Conservation (phyloP, 2,888 invertebrate genomes). For the Pterostichus madidus region DNA sequence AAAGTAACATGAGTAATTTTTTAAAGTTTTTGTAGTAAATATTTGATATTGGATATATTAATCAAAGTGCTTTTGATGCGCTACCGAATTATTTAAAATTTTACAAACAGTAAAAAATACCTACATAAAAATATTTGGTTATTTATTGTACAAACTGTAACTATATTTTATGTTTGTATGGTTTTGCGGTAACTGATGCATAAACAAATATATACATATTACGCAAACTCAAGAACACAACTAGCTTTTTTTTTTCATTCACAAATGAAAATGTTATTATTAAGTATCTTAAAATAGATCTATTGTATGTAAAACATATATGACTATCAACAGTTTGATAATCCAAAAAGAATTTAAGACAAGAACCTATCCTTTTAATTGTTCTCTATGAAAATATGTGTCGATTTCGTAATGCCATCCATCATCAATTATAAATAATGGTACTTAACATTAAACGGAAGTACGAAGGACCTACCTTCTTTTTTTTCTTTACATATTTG, state of each 20-base stretch:
- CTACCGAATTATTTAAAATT: background rate
- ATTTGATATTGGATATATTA: background rate
- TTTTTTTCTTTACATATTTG: no score
- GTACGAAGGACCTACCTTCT: no score
- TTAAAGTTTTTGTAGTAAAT: conserved; percentile 9
- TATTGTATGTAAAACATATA: conserved; percentile 21
- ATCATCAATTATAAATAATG: background rate
- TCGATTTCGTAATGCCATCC: no score
- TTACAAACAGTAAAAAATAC: background rate
- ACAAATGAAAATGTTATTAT: background rate
- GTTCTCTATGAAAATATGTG: conserved; percentile 14
- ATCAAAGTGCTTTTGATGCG: background rate
- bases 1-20: conserved; percentile 8
- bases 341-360: conserved; percentile 13
- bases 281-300: conserved; percentile 28
- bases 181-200: background rate
- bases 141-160: background rate
- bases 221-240: background rate
- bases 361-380: conserved; percentile 32
- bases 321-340: background rate
- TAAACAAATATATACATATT: background rate
- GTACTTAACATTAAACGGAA: background rate
- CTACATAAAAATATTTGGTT: background rate
- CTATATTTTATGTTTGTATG: background rate
- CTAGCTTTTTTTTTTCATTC: no score